These are phyloP conservation scores for Ariopsis seemanni DNA, from an alignment of 2,113 vertebrate species.

Conservation along the genomic window DNA sequence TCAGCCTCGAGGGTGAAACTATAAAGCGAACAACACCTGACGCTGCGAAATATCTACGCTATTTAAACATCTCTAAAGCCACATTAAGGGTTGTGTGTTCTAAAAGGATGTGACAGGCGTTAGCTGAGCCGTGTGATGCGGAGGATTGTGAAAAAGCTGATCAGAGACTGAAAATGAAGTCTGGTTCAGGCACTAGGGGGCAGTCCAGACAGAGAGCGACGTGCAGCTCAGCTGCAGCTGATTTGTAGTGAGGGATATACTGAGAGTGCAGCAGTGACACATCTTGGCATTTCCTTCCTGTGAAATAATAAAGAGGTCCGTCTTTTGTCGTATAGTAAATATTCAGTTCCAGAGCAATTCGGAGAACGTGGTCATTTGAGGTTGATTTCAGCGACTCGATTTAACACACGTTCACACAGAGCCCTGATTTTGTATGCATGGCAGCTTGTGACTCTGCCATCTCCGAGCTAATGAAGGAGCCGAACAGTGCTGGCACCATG, in stretches of 20 bases:
- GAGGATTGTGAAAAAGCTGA: slow-evolving; percentile 23
- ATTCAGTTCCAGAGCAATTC: neutral
- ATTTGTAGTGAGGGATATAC: slow-evolving; percentile 12
- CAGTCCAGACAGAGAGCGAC: slow-evolving; percentile 60
- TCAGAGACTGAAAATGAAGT: neutral
- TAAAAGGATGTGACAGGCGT: slow-evolving; percentile 29
- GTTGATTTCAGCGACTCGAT: neutral
- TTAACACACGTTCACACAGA: neutral
- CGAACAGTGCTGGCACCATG: slow-evolving; percentile 68
- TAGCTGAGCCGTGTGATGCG: neutral
- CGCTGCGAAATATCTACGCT: neutral
- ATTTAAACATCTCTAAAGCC: slow-evolving; percentile 18
- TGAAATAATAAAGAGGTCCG: slow-evolving; percentile 21
- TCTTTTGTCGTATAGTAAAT: neutral
- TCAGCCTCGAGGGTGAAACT: slow-evolving; percentile 17
- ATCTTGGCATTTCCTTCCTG: slow-evolving; percentile 28
- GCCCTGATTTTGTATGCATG: slow-evolving; percentile 72
- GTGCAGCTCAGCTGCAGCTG: slow-evolving; percentile 1
- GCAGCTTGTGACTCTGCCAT: slow-evolving; percentile 72
- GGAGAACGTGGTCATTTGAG: neutral
- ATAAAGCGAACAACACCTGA: slow-evolving; percentile 18
- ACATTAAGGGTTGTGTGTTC: neutral
- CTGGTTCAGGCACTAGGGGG: slow-evolving; percentile 69
- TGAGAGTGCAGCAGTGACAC: slow-evolving; percentile 11
- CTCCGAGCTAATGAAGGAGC: slow-evolving; percentile 76